Conservation (phyloP, 2,113 vertebrate species). For the Caloenas nicobarica region DNA sequence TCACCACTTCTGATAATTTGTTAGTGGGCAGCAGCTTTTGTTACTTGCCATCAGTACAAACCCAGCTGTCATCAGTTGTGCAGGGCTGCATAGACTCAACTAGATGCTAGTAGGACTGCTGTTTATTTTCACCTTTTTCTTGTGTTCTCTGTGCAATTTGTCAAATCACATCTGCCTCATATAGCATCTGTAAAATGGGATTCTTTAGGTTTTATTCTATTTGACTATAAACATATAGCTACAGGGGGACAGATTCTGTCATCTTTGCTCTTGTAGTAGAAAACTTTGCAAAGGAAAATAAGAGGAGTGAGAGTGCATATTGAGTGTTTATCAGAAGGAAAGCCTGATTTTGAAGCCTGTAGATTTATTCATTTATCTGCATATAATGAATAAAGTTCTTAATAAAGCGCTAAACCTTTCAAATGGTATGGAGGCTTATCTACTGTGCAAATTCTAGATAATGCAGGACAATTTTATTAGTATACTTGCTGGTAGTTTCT, state of each 20-base stretch:
- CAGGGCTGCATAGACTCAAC: background rate
- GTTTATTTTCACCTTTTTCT: background rate
- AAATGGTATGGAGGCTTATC: background rate
- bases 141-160: background rate
- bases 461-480: background rate
- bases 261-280: background rate
- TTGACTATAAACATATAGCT: background rate
- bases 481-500: background rate
- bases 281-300: background rate
- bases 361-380: background rate
- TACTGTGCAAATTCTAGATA: background rate
- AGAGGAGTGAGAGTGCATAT: background rate
- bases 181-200: background rate
- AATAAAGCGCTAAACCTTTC: background rate
- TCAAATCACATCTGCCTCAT: background rate
- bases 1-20: background rate
- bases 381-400: background rate
- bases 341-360: background rate
- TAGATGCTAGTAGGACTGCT: background rate
- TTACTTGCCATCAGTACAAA: background rate
- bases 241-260: background rate
- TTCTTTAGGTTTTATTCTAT: background rate
- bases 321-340: background rate
- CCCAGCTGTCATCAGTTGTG: fast-evolving
- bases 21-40: background rate